These are phyloP conservation scores for Metridium senile DNA, from an alignment of 92 coral and sea anemone species.

Conservation along the genomic window DNA sequence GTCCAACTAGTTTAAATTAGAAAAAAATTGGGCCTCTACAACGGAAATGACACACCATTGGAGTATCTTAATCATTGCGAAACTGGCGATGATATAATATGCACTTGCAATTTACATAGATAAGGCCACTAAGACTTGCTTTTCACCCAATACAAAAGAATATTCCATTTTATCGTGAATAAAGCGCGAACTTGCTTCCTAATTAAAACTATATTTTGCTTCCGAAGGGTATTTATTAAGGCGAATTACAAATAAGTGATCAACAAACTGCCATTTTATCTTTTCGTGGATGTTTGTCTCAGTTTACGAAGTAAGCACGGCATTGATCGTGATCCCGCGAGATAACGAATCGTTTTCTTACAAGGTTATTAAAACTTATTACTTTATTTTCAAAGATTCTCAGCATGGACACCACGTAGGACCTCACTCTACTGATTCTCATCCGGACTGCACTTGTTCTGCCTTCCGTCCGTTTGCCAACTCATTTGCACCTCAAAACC, in stretches of 20 bases:
- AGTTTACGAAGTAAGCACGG: background rate
- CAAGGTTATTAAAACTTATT: conserved; percentile 38
- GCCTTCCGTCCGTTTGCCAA: conserved; percentile 94
- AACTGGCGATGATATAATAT: conserved; percentile 27
- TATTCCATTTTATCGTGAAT: conserved; percentile 14
- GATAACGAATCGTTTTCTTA: conserved; percentile 18
- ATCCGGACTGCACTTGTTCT: conserved; percentile 91
- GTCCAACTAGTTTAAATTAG: conserved; percentile 16
- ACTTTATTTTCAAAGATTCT: conserved; percentile 49
- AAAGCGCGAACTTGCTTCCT: conserved; percentile 13
- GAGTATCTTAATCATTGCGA: conserved; percentile 23
- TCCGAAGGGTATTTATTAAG: conserved; percentile 12
- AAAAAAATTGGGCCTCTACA: conserved; percentile 43
- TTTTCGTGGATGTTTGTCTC: background rate
- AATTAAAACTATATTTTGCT: conserved; percentile 13
- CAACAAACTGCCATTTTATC: conserved; percentile 14
- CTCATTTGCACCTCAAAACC: conserved; percentile 64
- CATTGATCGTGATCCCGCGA: conserved; percentile 27
- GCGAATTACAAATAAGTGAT: background rate
- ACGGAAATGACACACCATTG: conserved; percentile 56
- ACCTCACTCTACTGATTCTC: conserved; percentile 57
- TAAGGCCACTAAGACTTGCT: conserved; percentile 52
- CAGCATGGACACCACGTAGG: conserved; percentile 49
- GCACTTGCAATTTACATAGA: conserved; percentile 72
- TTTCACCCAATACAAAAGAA: conserved; percentile 14